Evolutionary conservation across 2,888 invertebrate species (phyloP).

Genomic region (Lasioglossum figueresi): DNA sequence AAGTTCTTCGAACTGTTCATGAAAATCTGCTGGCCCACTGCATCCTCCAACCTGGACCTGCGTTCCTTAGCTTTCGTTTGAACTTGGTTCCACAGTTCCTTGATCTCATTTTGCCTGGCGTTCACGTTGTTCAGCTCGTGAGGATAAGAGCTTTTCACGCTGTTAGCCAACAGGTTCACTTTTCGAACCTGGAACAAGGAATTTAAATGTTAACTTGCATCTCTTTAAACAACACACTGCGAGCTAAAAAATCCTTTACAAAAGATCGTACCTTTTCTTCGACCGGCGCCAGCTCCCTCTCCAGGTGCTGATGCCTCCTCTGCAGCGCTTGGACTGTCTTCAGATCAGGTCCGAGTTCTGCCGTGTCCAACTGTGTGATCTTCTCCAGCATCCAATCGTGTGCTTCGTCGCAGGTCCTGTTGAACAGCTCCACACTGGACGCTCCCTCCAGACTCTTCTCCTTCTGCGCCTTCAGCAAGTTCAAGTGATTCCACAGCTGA

Average conservation of each 20-base stretch:
- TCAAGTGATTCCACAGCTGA: slow-evolving; percentile 94
- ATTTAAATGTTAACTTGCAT: neutral
- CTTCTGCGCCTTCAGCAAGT: slow-evolving; percentile 93
- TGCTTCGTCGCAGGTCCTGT: slow-evolving; percentile 97
- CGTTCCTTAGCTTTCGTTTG: slow-evolving; percentile 93
- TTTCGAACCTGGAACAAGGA: slow-evolving; percentile 83
- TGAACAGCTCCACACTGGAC: slow-evolving; percentile 96
- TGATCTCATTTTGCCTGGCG: slow-evolving; percentile 92
- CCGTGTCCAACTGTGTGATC: slow-evolving; percentile 93
- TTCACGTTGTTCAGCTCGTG: slow-evolving; percentile 94
- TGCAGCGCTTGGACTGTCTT: slow-evolving; percentile 96
- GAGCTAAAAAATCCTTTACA: neutral
- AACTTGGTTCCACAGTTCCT: slow-evolving; percentile 94
- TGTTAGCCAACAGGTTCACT: slow-evolving; percentile 94
- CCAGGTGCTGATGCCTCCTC: slow-evolving; percentile 95
- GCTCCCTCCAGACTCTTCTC: slow-evolving; percentile 97
- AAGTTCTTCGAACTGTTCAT: slow-evolving; percentile 92
- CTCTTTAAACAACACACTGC: too few relatives aligned
- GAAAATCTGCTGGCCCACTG: slow-evolving; percentile 97
- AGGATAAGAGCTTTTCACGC: slow-evolving; percentile 96
- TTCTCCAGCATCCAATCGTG: slow-evolving; percentile 99
- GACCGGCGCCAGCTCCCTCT: slow-evolving; percentile 96
- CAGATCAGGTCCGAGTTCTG: slow-evolving; percentile 92
- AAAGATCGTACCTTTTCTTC: slow-evolving; percentile 93
- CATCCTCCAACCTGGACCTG: slow-evolving; percentile 94